Percentiles rank a stretch among this genome's conserved stretches.
Evolutionary conservation across 2,797 vertebrate genomes (phyloP).

Genomic region (Melanotaenia boesemani): DNA sequence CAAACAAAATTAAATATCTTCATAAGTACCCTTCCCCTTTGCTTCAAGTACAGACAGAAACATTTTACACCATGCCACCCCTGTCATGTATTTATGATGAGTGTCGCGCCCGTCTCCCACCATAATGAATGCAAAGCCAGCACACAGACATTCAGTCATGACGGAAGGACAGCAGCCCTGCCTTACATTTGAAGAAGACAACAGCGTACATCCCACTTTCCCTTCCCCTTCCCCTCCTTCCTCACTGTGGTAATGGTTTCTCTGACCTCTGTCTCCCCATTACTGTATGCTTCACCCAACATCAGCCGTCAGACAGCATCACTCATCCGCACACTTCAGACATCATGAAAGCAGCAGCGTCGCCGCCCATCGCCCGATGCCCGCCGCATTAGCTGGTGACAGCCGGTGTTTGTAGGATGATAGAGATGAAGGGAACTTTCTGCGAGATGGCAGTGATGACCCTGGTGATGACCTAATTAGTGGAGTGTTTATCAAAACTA

Average conservation of each 20-base stretch:
- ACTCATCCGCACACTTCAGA: conserved; percentile 76
- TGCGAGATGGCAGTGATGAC: conserved; percentile 68
- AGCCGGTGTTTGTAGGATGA: conserved; percentile 64
- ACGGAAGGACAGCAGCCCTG: conserved; percentile 73
- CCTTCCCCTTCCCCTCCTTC: conserved; percentile 51
- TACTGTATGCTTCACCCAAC: conserved; percentile 80
- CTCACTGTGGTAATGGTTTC: conserved; percentile 89
- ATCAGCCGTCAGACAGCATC: conserved; percentile 77
- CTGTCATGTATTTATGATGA: conserved; percentile 88
- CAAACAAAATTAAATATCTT: conserved; percentile 32
- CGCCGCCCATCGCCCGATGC: conserved; percentile 56
- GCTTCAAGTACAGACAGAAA: conserved; percentile 50
- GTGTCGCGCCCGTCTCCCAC: conserved; percentile 82
- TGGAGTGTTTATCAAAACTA: conserved; percentile 50
- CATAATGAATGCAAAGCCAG: conserved; percentile 87
- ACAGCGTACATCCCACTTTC: conserved; percentile 64
- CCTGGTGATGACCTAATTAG: conserved; percentile 73
- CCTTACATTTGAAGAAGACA: conserved; percentile 71
- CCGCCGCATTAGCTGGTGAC: conserved; percentile 62
- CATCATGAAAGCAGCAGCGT: conserved; percentile 62
- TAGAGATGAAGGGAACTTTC: conserved; percentile 55
- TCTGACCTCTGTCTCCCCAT: conserved; percentile 83
- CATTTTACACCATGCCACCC: conserved; percentile 86
- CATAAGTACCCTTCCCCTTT: conserved; percentile 41
- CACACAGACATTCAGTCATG: conserved; percentile 86